Percentiles rank a stretch among this genome's conserved stretches.
phyloP scores from a whole-genome alignment of 2,797 vertebrate genomes.

The Pelobates cultripes region DNA sequence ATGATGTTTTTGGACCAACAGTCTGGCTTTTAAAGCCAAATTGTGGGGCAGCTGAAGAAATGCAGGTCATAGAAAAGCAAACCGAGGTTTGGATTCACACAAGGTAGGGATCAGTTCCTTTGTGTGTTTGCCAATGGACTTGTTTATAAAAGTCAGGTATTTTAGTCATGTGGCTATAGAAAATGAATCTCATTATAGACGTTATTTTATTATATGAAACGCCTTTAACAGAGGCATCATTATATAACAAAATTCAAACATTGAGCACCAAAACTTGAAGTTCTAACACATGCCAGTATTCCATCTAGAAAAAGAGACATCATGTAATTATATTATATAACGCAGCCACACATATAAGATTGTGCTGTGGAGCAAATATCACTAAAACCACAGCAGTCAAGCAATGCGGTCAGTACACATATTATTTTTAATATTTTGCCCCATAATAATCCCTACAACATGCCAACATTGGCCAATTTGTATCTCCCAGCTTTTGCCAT shows the following conservation, averaged over 20 bases:
- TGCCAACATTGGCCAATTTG: too few species aligned
- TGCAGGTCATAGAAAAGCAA: slow-evolving; percentile 58
- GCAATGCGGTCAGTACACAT: too few species aligned
- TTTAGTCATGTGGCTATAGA: slow-evolving; percentile 44
- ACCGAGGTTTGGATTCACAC: slow-evolving; percentile 51
- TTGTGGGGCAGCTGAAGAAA: slow-evolving; percentile 37
- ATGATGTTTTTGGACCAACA: slow-evolving; percentile 49
- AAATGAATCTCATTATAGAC: slow-evolving; percentile 42
- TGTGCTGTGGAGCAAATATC: too few species aligned
- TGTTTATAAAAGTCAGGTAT: slow-evolving; percentile 49
- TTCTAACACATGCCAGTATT: too few species aligned
- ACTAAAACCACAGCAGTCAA: too few species aligned
- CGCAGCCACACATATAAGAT: too few species aligned
- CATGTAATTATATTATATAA: too few species aligned
- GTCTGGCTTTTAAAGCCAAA: slow-evolving; percentile 54
- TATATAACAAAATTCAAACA: slow-evolving; percentile 53
- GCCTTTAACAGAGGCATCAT: slow-evolving; percentile 51
- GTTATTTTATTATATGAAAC: slow-evolving; percentile 8
- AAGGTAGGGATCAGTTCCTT: slow-evolving; percentile 45
- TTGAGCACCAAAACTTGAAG: slow-evolving; percentile 31
- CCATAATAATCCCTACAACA: too few species aligned
- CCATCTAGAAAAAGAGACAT: too few species aligned
- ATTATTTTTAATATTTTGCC: too few species aligned
- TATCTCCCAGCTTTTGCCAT: too few species aligned
- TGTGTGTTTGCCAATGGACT: slow-evolving; percentile 54